A percentile compares a stretch with the other conserved stretches of the same genome.
Conservation (phyloP, 2,888 invertebrate species). For the Stramonita haemastoma region DNA sequence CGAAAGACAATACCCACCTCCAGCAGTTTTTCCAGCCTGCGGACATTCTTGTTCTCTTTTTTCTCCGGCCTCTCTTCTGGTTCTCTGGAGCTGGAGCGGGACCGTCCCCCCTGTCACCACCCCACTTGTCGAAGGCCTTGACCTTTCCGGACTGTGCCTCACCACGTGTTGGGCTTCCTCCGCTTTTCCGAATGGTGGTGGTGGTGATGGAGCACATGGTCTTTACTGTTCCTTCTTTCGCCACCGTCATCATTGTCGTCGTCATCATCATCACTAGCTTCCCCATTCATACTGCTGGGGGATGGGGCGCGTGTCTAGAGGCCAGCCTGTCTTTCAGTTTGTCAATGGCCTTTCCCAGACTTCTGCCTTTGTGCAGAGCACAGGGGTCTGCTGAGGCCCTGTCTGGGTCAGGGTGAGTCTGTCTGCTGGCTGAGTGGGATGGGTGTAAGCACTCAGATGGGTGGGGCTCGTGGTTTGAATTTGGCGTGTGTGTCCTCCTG, state of each 20-base stretch:
- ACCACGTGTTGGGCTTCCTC: background rate
- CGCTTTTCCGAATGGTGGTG: background rate
- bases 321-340: background rate
- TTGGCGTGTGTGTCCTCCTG: background rate
- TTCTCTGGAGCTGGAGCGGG: background rate
- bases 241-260: background rate
- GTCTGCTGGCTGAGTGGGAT: background rate
- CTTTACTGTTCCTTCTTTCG: background rate
- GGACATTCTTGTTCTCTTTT: slow-evolving; percentile 59
- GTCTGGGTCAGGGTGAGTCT: background rate
- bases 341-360: background rate
- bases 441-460: background rate
- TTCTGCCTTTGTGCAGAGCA: background rate
- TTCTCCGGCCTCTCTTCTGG: background rate
- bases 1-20: slow-evolving; percentile 54
- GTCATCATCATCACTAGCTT: background rate
- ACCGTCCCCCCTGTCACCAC: background rate
- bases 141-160: background rate
- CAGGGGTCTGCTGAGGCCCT: background rate
- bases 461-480: background rate
- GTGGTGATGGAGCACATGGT: background rate
- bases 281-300: background rate
- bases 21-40: slow-evolving; percentile 62
- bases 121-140: background rate
- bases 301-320: background rate